Conservation (phyloP, 2,113 vertebrate genomes). For the Scomber scombrus region DNA sequence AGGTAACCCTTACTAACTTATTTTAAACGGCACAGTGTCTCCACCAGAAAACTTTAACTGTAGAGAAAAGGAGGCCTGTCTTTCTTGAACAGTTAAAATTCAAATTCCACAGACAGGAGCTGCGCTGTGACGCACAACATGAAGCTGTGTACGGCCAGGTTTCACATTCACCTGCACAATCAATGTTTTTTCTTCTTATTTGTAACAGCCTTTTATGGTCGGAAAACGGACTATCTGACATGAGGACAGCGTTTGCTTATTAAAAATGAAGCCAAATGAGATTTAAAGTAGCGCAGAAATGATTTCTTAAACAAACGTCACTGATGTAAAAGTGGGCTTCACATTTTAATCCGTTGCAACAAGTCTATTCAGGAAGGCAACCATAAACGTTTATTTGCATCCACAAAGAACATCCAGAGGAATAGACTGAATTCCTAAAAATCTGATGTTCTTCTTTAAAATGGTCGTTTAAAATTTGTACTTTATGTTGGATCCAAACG, state of each 20-base stretch:
- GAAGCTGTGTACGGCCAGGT: slow-evolving; percentile 1
- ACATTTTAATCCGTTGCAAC: neutral
- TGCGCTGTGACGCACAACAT: neutral
- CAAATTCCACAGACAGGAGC: neutral
- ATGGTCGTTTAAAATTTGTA: neutral
- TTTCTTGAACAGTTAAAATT: neutral
- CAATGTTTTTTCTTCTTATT: neutral
- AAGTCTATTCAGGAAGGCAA: slow-evolving; percentile 4
- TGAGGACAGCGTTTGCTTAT: neutral
- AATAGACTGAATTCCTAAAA: neutral
- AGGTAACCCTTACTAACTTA: too few relatives aligned
- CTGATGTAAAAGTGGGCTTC: neutral
- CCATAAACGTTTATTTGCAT: slow-evolving; percentile 40
- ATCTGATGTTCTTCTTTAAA: neutral
- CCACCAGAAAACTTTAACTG: neutral
- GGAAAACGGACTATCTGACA: slow-evolving; percentile 1
- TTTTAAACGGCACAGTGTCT: too few relatives aligned
- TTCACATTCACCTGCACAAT: neutral
- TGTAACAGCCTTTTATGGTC: neutral
- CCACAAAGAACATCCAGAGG: slow-evolving; percentile 2
- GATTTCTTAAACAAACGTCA: neutral
- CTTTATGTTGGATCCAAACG: slow-evolving; percentile 6
- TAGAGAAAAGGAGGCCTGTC: neutral
- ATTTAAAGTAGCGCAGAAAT: neutral
- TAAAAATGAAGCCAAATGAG: neutral